These are phyloP conservation scores for Hemicordylus capensis DNA, from an alignment of 2,113 vertebrate genomes.

Conservation along the genomic window DNA sequence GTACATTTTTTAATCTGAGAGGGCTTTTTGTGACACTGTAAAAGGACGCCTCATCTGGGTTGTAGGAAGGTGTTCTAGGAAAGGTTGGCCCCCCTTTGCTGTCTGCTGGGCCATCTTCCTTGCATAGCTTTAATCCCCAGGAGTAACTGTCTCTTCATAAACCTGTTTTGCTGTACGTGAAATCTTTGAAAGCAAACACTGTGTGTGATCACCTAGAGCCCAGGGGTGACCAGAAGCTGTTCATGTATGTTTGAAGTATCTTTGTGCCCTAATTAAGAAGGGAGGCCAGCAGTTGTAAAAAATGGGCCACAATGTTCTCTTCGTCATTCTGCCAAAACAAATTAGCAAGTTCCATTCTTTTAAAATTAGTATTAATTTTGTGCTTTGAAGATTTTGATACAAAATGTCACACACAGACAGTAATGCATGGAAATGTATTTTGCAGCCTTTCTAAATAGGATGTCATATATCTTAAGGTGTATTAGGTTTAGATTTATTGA, in stretches of 20 bases:
- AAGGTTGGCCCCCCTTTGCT: constrained; percentile 62
- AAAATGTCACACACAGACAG: constrained; percentile 20
- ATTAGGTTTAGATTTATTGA: neutral
- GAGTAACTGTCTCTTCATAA: constrained; percentile 19
- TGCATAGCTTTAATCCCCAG: constrained; percentile 44
- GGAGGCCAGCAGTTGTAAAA: constrained; percentile 16
- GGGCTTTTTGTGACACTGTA: constrained; percentile 25
- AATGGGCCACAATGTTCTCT: constrained; percentile 4
- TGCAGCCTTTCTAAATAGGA: neutral
- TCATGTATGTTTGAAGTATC: neutral
- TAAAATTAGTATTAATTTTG: constrained; percentile 34
- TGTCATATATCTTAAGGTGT: neutral
- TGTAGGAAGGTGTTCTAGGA: constrained; percentile 48
- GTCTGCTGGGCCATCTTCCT: constrained; percentile 55
- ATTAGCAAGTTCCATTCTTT: constrained; percentile 30
- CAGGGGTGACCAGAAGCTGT: neutral
- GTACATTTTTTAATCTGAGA: constrained; percentile 50
- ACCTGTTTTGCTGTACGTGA: neutral
- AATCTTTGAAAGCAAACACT: constrained; percentile 14
- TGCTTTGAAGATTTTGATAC: constrained; percentile 18
- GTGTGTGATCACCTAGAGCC: neutral
- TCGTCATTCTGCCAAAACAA: constrained; percentile 13
- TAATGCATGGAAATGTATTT: neutral
- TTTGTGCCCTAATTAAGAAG: constrained; percentile 35
- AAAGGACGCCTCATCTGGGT: constrained; percentile 53